Evolutionary conservation across 1,140 invertebrate genomes (phyloP).

Genomic region (Watersipora subatra): DNA sequence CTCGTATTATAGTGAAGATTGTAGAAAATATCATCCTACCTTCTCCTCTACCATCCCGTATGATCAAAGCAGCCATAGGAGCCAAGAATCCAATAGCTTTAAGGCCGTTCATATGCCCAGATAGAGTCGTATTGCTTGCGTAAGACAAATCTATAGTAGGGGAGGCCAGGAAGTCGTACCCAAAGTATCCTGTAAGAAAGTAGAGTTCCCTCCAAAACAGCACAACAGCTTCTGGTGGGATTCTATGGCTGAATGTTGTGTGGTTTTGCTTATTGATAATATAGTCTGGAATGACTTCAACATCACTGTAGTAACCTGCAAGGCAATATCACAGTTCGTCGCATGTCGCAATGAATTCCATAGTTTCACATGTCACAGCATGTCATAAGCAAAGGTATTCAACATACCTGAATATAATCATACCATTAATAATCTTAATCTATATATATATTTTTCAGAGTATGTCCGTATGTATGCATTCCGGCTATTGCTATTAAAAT

Average conservation of each 20-base stretch:
- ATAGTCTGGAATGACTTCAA: not conserved
- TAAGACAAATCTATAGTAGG: not conserved
- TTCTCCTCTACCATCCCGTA: not conserved
- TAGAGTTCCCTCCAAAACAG: not conserved
- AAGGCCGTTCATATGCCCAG: not conserved
- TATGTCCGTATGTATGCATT: too few relatives aligned
- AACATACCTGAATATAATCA: too few relatives aligned
- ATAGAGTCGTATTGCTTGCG: not conserved
- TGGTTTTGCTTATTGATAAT: not conserved
- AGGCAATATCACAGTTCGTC: too few relatives aligned
- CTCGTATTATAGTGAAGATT: too few relatives aligned
- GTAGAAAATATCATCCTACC: too few relatives aligned
- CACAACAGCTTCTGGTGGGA: not conserved
- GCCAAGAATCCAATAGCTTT: not conserved
- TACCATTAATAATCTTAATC: too few relatives aligned
- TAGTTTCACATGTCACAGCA: too few relatives aligned
- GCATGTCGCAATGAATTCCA: too few relatives aligned
- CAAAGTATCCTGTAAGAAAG: not conserved
- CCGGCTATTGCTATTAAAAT: too few relatives aligned
- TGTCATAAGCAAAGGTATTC: too few relatives aligned
- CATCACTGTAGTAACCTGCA: not conserved
- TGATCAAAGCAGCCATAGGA: not conserved
- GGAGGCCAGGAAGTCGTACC: not conserved
- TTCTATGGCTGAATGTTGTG: not conserved
- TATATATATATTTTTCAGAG: too few relatives aligned